A percentile compares a stretch with the other conserved stretches of the same genome.
Conservation (phyloP, 2,888 invertebrate species). For the Lamellibrachia satsuma region DNA sequence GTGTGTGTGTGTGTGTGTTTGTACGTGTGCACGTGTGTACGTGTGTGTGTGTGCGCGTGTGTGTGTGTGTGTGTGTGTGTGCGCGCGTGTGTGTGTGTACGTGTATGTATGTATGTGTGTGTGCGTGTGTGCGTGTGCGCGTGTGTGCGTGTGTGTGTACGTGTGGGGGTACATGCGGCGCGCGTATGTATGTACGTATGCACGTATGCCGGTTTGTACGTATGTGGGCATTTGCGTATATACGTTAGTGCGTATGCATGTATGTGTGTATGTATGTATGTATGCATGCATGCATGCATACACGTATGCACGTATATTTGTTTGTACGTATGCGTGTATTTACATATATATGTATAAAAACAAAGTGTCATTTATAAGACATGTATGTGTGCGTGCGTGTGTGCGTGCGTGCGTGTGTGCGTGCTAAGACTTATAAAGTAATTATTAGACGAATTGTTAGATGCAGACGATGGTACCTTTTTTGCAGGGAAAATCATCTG, state of each 20-base stretch:
- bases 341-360: not conserved
- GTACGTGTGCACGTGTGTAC: not conserved
- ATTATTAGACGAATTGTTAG: too few species aligned
- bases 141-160: not conserved
- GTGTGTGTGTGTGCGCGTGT: not conserved
- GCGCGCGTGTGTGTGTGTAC: not conserved
- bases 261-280: not conserved
- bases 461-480: not conserved
- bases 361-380: not conserved
- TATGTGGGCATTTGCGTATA: not conserved
- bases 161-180: not conserved
- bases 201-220: not conserved
- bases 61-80: not conserved
- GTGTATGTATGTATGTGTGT: not conserved
- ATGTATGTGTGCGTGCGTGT: not conserved
- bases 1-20: not conserved
- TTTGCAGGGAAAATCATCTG: not conserved
- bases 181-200: not conserved
- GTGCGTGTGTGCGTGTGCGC: not conserved
- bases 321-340: not conserved
- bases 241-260: not conserved
- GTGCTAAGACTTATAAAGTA: not conserved
- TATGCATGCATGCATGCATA: not conserved
- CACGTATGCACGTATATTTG: not conserved
- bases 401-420: not conserved